phyloP scores from a whole-genome alignment of 1,140 invertebrate species.

The Macrocentrus cingulum region DNA sequence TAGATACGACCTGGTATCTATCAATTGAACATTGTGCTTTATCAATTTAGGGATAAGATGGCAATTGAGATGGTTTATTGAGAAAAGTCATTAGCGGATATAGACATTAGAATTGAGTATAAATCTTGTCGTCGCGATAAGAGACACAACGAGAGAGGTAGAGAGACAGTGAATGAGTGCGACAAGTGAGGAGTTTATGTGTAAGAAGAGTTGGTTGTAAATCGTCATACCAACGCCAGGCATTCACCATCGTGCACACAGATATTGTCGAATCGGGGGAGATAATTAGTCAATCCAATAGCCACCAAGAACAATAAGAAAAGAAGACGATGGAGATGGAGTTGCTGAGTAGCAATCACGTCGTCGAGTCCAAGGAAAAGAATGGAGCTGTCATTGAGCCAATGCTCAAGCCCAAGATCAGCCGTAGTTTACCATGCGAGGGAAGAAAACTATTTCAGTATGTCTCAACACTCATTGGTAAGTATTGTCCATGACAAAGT shows the following conservation, averaged over 20 bases:
- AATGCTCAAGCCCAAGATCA: constrained; percentile 10
- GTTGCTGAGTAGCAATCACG: constrained; percentile 1
- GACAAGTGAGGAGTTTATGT: not conserved
- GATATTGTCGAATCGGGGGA: not conserved
- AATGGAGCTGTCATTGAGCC: constrained; percentile 13
- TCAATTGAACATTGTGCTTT: too few species aligned
- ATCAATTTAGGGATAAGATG: too few species aligned
- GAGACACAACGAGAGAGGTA: constrained; percentile 12
- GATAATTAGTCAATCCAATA: not conserved
- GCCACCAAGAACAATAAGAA: not conserved
- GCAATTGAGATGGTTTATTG: too few species aligned
- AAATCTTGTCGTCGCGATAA: constrained; percentile 30
- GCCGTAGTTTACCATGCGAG: constrained; percentile 14
- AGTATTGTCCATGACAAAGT: constrained; percentile 25
- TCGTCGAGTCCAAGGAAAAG: constrained; percentile 3
- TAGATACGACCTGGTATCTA: too few species aligned
- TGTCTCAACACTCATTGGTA: constrained; percentile 40
- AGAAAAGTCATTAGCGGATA: not conserved
- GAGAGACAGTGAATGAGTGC: constrained; percentile 14
- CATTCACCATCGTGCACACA: not conserved
- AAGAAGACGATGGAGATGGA: constrained; percentile 20
- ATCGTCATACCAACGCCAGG: not conserved
- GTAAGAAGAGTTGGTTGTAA: not conserved
- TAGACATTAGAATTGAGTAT: constrained; percentile 25
- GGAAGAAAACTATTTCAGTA: constrained; percentile 41